Evolutionary conservation across 1,140 invertebrate species (phyloP).

Genomic region (Drosophila repleta): DNA sequence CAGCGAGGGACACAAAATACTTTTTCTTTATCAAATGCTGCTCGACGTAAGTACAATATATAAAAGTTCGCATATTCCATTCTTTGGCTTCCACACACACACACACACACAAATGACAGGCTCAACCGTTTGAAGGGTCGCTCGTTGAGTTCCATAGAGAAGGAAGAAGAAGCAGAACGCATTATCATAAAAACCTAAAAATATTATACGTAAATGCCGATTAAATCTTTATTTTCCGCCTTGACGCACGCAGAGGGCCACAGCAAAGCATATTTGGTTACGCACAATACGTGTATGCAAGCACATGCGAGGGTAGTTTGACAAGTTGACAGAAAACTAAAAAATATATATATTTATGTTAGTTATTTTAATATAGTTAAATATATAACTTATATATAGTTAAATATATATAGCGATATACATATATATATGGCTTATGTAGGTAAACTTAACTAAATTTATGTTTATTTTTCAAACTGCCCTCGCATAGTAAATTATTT

Average conservation of each 20-base stretch:
- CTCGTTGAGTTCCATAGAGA: conserved; percentile 26
- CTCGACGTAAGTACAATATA: conserved; percentile 8
- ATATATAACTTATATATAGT: too few relatives aligned
- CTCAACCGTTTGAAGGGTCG: conserved; percentile 11
- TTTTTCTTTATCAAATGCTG: background rate
- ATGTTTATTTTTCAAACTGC: background rate
- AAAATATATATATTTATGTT: too few relatives aligned
- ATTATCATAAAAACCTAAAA: conserved; percentile 61
- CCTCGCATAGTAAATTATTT: too few relatives aligned
- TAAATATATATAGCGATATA: background rate
- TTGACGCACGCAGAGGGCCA: conserved; percentile 55
- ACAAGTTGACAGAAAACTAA: too few relatives aligned
- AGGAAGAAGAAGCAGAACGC: background rate
- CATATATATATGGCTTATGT: too few relatives aligned
- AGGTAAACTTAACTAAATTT: too few relatives aligned
- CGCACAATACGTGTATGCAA: conserved; percentile 8
- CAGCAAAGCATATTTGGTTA: conserved; percentile 60
- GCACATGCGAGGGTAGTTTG: background rate
- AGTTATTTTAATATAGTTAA: too few relatives aligned
- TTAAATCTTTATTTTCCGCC: conserved; percentile 79
- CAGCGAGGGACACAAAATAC: background rate
- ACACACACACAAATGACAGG: background rate
- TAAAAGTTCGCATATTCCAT: conserved; percentile 10
- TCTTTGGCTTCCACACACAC: background rate
- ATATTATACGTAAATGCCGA: conserved; percentile 71